Evolutionary conservation across 1,140 invertebrate species (phyloP), one percentile per base, ranked within the genome.

Genomic region (Penaeus indicus): DNA sequence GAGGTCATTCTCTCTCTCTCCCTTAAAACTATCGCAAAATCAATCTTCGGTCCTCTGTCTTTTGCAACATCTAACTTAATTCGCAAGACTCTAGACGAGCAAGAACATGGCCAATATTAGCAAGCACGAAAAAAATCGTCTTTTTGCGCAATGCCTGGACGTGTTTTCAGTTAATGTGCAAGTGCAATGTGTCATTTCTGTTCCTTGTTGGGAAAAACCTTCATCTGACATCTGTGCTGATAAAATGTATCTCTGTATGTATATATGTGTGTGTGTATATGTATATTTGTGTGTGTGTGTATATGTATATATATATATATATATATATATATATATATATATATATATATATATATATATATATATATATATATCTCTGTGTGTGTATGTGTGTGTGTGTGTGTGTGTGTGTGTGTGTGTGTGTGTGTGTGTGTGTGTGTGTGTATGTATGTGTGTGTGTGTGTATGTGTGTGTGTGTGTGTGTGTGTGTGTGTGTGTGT

Each of bases 281-380:
- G 4, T 67, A 25, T 67, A 22, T 22, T 5, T 67, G 8, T 25
- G 8, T 67, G 8, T 67, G 8, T 67, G 8, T 67, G 8, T 67
- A 67, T 67, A 67, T 67, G 8, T 67, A 67, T 67, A 67, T 67
- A 67, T 67, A 67, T 67, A 67, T 67, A 67, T 67, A 67, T 13
- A 67, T 67, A 5, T 67, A 67, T 67, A 67, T 67, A 67, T 67
- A 67, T 67, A 67, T 11, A 5, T 67, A 67, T 67, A 67, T 67
- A 25, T 67, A 67, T 42, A 67, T 4, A 25, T 67, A 67, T 67
- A 67, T 67, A 4, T 67, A 67, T 67, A 4, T 67, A 67, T 67
- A 67, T 67, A 4, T 67, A 4, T 67, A 5, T 42, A 4, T 42
- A 5, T 67, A 5, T 67, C 0, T 67, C 0, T 32, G 32, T 11